A percentile compares a stretch with the other conserved stretches of the same genome.
phyloP scores from a whole-genome alignment of 2,797 vertebrate species.

The Mormyrus proboscirostris region DNA sequence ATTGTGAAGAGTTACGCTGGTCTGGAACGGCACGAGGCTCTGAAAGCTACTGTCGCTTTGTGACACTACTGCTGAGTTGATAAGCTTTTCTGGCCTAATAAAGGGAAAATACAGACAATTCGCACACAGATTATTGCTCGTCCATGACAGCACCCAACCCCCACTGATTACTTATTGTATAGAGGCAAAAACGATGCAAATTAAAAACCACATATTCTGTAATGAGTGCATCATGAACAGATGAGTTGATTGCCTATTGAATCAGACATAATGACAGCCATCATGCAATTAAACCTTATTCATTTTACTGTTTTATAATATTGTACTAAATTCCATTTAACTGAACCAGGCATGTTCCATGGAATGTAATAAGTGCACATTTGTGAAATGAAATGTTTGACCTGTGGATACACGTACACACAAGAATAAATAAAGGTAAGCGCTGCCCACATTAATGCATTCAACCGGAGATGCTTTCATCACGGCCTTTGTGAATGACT shows the following conservation, averaged over 20 bases:
- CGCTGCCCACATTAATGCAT: background rate
- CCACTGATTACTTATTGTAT: slow-evolving; percentile 30
- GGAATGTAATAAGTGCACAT: background rate
- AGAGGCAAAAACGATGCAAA: slow-evolving; percentile 18
- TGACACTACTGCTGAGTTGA: background rate
- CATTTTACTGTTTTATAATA: slow-evolving; percentile 24
- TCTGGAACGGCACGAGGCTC: background rate
- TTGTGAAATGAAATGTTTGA: slow-evolving; percentile 3
- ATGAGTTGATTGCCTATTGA: slow-evolving; percentile 25
- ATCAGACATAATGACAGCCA: slow-evolving; percentile 20
- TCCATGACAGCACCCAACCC: background rate
- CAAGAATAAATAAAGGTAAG: background rate
- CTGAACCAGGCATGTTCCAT: background rate
- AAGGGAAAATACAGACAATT: background rate
- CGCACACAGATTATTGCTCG: background rate
- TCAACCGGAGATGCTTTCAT: background rate
- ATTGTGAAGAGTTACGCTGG: background rate
- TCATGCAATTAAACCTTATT: slow-evolving; percentile 29
- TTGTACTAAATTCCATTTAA: background rate
- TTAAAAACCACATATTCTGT: slow-evolving; percentile 13
- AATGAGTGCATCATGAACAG: background rate
- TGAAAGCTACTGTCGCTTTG: background rate
- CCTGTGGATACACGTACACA: background rate
- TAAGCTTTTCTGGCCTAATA: background rate
- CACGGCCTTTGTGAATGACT: background rate